Evolutionary conservation across 2,797 vertebrate genomes (phyloP).

Genomic region (Sebastes trivittatus): DNA sequence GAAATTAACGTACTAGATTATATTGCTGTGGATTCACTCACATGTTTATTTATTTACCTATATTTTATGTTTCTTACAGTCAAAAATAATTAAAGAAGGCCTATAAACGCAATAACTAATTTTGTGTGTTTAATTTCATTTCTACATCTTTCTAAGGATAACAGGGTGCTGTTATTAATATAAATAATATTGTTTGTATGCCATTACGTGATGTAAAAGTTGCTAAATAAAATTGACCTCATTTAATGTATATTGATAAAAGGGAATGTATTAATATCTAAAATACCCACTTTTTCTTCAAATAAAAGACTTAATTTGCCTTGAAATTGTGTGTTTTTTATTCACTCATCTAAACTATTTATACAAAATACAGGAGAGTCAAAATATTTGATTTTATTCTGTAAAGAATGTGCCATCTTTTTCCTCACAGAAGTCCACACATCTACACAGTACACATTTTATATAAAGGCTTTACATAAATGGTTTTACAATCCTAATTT

Average conservation of each 20-base stretch:
- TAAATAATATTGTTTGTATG: neutral
- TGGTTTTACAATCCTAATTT: neutral
- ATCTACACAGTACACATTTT: neutral
- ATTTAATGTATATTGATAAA: neutral
- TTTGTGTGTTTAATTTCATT: neutral
- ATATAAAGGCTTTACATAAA: neutral
- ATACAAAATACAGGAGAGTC: neutral
- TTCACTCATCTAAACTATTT: neutral
- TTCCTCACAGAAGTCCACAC: neutral
- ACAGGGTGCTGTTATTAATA: neutral
- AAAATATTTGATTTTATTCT: neutral
- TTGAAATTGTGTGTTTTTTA: neutral
- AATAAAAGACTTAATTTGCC: conserved; percentile 25
- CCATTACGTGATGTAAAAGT: neutral
- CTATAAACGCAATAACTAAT: neutral
- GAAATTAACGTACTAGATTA: neutral
- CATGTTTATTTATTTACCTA: neutral
- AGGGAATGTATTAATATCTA: neutral
- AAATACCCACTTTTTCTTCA: neutral
- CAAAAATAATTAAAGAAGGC: neutral
- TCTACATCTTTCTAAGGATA: neutral
- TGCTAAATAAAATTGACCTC: neutral
- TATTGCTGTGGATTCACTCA: neutral
- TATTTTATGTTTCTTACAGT: neutral
- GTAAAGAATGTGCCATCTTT: neutral